A percentile compares a stretch with the other conserved stretches of the same genome.
Conservation (phyloP, 2,888 invertebrate species). For the Baccha elongata region DNA sequence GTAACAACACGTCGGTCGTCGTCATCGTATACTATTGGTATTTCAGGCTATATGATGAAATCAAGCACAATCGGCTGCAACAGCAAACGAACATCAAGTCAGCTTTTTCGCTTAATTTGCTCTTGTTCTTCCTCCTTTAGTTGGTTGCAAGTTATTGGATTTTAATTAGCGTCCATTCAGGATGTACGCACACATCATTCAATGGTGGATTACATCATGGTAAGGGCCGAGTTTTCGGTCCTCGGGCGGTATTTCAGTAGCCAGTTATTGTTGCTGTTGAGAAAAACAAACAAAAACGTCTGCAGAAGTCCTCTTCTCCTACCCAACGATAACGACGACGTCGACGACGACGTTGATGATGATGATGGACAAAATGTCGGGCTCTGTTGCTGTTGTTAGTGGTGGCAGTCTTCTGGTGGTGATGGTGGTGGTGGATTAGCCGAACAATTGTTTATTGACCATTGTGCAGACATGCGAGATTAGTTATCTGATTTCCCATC, state of each 20-base stretch:
- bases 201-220: slow-evolving; percentile 55
- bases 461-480: slow-evolving; percentile 68
- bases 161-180: slow-evolving; percentile 72
- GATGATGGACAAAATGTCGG: no score
- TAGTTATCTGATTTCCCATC: slow-evolving; percentile 72
- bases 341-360: neutral
- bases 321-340: neutral
- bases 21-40: slow-evolving; percentile 5
- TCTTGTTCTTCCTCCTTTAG: slow-evolving; percentile 55
- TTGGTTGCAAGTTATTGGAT: slow-evolving; percentile 70
- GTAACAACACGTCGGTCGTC: neutral
- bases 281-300: slow-evolving; percentile 56
- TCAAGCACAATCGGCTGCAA: neutral
- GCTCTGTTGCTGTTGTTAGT: slow-evolving; percentile 23
- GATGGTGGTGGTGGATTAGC: slow-evolving; percentile 64
- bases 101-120: slow-evolving; percentile 71
- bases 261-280: slow-evolving; percentile 31
- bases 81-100: slow-evolving; percentile 10
- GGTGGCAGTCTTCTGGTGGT: slow-evolving; percentile 17
- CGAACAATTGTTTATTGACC: slow-evolving; percentile 72
- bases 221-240: slow-evolving; percentile 44
- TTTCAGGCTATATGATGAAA: neutral
- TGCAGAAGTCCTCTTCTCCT: slow-evolving; percentile 32
- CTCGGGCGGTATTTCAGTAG: slow-evolving; percentile 47
- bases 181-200: slow-evolving; percentile 64